These are phyloP conservation scores for Spermophilus dauricus DNA, from an alignment of 2,113 vertebrate genomes.

Conservation along the genomic window DNA sequence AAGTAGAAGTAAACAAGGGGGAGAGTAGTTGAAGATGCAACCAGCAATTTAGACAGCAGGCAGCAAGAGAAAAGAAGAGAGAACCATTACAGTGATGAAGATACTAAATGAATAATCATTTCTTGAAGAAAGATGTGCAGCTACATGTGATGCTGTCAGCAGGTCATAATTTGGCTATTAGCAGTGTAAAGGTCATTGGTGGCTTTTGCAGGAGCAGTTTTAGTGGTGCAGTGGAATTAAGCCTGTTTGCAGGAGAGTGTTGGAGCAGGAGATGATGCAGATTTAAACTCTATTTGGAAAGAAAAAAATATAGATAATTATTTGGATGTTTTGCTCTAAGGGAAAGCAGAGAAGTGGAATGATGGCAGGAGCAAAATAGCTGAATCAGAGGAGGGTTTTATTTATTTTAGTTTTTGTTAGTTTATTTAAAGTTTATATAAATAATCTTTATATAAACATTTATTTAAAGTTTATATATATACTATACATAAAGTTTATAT, in stretches of 20 bases:
- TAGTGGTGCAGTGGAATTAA: neutral
- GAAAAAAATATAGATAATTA: neutral
- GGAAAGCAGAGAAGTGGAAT: neutral
- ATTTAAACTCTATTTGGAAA: neutral
- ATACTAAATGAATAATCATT: slow-evolving; percentile 56
- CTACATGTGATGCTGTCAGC: neutral
- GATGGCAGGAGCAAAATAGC: neutral
- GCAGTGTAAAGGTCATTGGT: neutral
- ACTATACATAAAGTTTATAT: no score
- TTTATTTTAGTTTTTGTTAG: neutral
- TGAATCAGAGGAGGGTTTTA: neutral
- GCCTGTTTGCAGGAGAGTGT: neutral
- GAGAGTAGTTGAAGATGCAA: neutral
- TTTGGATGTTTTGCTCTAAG: slow-evolving; percentile 32
- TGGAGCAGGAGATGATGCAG: neutral
- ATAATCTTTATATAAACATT: neutral
- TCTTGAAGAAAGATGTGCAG: neutral
- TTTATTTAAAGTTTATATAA: neutral
- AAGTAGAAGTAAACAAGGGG: neutral
- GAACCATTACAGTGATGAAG: neutral
- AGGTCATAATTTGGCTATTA: neutral
- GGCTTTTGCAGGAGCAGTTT: neutral
- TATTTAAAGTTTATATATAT: no score
- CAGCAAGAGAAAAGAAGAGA: neutral
- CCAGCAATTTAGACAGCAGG: neutral